Evolutionary conservation across 2,888 invertebrate species (phyloP).

Genomic region (Anaspis maculata): DNA sequence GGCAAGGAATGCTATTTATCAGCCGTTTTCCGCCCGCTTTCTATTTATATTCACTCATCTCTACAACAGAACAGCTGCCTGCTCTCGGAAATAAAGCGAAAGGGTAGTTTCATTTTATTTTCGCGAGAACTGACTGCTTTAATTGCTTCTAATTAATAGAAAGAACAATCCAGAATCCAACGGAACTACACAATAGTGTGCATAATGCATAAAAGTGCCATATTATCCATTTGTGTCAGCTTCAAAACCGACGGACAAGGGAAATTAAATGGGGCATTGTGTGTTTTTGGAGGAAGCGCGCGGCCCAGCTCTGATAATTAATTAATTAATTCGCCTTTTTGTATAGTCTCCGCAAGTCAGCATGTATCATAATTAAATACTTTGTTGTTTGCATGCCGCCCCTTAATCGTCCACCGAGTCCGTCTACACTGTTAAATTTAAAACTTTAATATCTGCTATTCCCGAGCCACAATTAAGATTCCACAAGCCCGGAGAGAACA

Average conservation of each 20-base stretch:
- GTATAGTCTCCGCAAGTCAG: too few species aligned
- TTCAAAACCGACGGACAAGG: constrained; percentile 13
- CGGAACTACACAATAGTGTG: constrained; percentile 16
- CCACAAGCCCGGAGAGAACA: constrained; percentile 5
- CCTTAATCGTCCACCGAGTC: too few species aligned
- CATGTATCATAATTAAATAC: too few species aligned
- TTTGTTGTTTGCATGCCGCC: too few species aligned
- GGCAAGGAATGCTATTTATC: constrained; percentile 29
- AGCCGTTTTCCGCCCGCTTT: constrained; percentile 19
- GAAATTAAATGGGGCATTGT: constrained; percentile 18
- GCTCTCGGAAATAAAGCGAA: constrained; percentile 20
- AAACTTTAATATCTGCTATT: constrained; percentile 17
- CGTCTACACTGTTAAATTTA: too few species aligned
- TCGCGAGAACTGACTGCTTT: constrained; percentile 20
- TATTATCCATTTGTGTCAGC: constrained; percentile 17
- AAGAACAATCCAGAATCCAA: constrained; percentile 15
- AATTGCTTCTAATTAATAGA: constrained; percentile 26
- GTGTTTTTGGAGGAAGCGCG: constrained; percentile 10
- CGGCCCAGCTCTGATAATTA: too few species aligned
- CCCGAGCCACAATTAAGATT: constrained; percentile 10
- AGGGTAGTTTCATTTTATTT: constrained; percentile 23
- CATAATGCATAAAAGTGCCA: constrained; percentile 15
- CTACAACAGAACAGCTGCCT: constrained; percentile 24
- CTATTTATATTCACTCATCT: constrained; percentile 22
- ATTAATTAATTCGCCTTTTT: constrained; percentile 23